Percentiles rank a stretch among this genome's conserved stretches.
Evolutionary conservation across 37 sponge, comb jelly and placozoan species (phyloP).

Genomic region (Oopsacas minuta): DNA sequence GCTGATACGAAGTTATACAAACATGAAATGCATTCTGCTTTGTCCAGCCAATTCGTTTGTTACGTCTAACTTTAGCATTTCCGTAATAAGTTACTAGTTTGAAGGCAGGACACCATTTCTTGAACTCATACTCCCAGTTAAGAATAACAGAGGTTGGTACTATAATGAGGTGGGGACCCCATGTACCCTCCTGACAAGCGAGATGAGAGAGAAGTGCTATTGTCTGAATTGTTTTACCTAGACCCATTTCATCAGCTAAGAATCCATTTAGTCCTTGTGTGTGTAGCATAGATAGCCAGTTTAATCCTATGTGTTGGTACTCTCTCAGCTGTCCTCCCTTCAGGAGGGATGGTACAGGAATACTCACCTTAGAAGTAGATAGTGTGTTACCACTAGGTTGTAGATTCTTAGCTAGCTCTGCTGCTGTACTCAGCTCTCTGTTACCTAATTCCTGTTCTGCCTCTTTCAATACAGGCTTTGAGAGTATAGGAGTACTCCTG

Average conservation of each 20-base stretch:
- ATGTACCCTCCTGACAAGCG: conserved; percentile 70
- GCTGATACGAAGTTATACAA: conserved; percentile 98
- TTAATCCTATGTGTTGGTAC: conserved; percentile 97
- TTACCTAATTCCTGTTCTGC: conserved; percentile 22
- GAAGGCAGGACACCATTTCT: conserved; percentile 99
- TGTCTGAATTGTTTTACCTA: conserved; percentile 88
- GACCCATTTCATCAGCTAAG: conserved; percentile 99
- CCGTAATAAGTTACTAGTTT: conserved; percentile 97
- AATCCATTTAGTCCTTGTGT: conserved; percentile 83
- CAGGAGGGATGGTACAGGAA: conserved; percentile 88
- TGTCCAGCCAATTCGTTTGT: conserved; percentile 56
- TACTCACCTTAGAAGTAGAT: conserved; percentile 68
- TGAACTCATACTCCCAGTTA: conserved; percentile 96
- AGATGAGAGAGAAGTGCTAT: conserved; percentile 91
- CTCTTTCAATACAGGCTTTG: neutral
- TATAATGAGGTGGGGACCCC: conserved; percentile 97
- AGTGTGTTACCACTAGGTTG: conserved; percentile 83
- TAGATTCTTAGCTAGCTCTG: conserved; percentile 68
- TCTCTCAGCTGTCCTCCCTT: conserved; percentile 66
- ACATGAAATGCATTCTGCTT: conserved; percentile 71
- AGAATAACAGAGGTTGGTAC: conserved; percentile 96
- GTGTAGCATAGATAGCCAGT: conserved; percentile 96
- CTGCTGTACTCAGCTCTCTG: conserved; percentile 53
- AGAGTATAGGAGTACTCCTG: neutral
- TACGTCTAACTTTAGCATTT: conserved; percentile 74